phyloP scores from a whole-genome alignment of 2,888 invertebrate genomes.

The Eupithecia abbreviata region DNA sequence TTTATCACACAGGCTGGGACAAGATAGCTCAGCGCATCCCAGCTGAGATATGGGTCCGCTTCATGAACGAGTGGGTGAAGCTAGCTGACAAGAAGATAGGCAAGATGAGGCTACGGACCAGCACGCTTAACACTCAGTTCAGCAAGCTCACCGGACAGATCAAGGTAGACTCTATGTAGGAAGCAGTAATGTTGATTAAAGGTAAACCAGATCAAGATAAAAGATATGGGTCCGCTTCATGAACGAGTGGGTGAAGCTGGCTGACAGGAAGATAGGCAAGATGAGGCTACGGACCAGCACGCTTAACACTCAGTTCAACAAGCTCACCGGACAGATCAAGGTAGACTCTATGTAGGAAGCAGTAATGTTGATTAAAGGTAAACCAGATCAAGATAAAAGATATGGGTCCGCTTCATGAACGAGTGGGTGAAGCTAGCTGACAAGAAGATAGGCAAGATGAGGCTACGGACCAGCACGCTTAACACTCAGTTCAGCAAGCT shows the following conservation, averaged over 20 bases:
- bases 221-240: conserved; percentile 84
- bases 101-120: conserved; percentile 83
- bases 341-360: not conserved
- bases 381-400: no score
- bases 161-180: conserved; percentile 42
- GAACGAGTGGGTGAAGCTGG: conserved; percentile 84
- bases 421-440: conserved; percentile 84
- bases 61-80: conserved; percentile 85
- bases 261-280: conserved; percentile 83
- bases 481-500: conserved; percentile 82
- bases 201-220: no score
- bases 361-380: not conserved
- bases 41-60: conserved; percentile 84
- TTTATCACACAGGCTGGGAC: conserved; percentile 66
- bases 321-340: conserved; percentile 80
- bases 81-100: conserved; percentile 81
- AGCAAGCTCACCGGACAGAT: conserved; percentile 82
- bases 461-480: conserved; percentile 82
- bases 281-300: conserved; percentile 83
- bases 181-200: not conserved
- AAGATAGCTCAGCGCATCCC: conserved; percentile 85
- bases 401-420: conserved; percentile 83
- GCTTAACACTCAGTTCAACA: conserved; percentile 79
- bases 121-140: conserved; percentile 81
- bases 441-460: conserved; percentile 82